Percentiles rank a stretch among this genome's conserved stretches.
Conservation (phyloP, 2,888 invertebrate species). For the Heliconius ismenius region DNA sequence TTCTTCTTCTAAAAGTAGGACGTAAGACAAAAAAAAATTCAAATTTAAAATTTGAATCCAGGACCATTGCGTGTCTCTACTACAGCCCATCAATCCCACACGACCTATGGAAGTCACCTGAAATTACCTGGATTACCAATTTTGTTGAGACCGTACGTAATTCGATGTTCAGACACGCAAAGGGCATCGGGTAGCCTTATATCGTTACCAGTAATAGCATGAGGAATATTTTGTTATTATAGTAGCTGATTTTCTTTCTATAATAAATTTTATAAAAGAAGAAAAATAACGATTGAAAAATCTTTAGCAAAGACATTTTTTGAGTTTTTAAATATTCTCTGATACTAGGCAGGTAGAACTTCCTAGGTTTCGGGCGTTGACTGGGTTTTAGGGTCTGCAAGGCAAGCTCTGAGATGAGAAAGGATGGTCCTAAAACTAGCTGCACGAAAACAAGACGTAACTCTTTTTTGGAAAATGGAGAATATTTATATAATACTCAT, state of each 20-base stretch:
- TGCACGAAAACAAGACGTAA: too few species aligned
- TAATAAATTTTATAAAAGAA: background rate
- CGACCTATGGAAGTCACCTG: background rate
- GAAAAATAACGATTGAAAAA: background rate
- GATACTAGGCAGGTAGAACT: too few species aligned
- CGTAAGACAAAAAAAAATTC: too few species aligned
- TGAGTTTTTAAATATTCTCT: too few species aligned
- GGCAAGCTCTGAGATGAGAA: too few species aligned
- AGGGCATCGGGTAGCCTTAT: slow-evolving; percentile 43
- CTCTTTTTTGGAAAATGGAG: too few species aligned
- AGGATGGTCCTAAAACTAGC: too few species aligned
- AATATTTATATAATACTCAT: too few species aligned
- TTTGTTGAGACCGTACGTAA: slow-evolving; percentile 36
- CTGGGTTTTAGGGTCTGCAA: background rate
- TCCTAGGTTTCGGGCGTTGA: too few species aligned
- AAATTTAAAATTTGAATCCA: background rate
- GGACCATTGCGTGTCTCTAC: background rate
- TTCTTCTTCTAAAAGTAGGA: too few species aligned
- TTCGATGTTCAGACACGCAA: slow-evolving; percentile 49
- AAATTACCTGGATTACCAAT: slow-evolving; percentile 29
- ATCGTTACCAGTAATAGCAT: slow-evolving; percentile 4
- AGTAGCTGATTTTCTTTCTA: background rate
- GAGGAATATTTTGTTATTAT: background rate
- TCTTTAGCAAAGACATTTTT: background rate
- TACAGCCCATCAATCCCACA: background rate